These are phyloP conservation scores for Stratiomys singularior DNA, from an alignment of 2,888 invertebrate genomes.

Conservation along the genomic window DNA sequence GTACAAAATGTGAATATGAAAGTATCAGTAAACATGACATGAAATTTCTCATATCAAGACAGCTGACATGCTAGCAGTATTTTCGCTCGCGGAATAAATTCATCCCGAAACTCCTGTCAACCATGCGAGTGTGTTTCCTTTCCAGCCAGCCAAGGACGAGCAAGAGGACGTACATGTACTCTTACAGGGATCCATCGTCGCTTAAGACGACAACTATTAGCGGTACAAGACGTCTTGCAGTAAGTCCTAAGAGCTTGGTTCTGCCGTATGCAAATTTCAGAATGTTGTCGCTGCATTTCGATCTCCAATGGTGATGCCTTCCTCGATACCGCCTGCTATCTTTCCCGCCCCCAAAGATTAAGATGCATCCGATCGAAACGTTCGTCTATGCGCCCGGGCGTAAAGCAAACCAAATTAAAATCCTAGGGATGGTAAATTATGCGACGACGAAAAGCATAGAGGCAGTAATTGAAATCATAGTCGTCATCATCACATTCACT, in stretches of 20 bases:
- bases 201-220: not conserved
- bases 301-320: too few species aligned
- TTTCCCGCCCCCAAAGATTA: not conserved
- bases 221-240: not conserved
- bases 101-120: not conserved
- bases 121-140: not conserved
- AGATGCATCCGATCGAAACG: conserved; percentile 8
- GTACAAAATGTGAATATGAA: not conserved
- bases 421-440: conserved; percentile 23
- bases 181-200: not conserved
- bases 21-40: conserved; percentile 10
- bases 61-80: not conserved
- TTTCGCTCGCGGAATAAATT: not conserved
- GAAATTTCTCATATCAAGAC: not conserved
- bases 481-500: not conserved
- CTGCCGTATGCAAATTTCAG: not conserved
- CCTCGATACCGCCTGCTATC: not conserved
- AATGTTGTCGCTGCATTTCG: too few species aligned
- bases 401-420: conserved; percentile 35
- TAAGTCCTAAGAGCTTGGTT: not conserved
- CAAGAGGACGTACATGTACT: not conserved
- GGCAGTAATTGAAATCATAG: conserved; percentile 26
- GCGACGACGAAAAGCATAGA: conserved; percentile 15
- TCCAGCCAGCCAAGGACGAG: not conserved
- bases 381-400: not conserved